Base-by-base conservation (phyloP, 30 jellyfish, hydroid and myxozoan species). In the Cassiopea xamachana region DNA sequence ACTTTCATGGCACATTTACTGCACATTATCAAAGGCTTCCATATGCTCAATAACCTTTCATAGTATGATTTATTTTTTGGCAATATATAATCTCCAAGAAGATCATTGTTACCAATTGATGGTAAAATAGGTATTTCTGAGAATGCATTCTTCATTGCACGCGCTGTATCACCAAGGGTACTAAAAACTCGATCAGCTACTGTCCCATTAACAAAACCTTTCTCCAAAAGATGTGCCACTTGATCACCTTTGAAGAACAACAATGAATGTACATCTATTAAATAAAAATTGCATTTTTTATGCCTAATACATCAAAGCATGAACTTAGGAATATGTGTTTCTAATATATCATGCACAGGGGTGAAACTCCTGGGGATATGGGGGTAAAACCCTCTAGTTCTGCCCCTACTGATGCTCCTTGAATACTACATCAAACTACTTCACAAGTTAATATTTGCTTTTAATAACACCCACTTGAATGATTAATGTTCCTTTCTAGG, bases 91-190 rank as follows among this genome's bases (percentile, higher is more conserved):
- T 91, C 88, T 12, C 91, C 93, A 18, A 91, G 94, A 9, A 91
- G 88, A 70, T 91, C 97, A 49, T 83, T 91, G 81, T 91, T 91
- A 12, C 97, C 97, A 14, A 91, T 44, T 7, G 88, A 83, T 61
- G 97, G 91, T 44, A 83, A 16, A 44, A 83, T 7, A 1, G 97
- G 97, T 9, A 90, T 81, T 0, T 58, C 61, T 0, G 97, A 73
- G 51, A 90, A 83, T 17, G 44, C 59, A 7, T 46, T 58, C n/a
- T 48, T 46, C 8, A 90, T 46, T 0, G 85, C 83, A 46, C 44
- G 44, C 13, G 79, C 75, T 10, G 87, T 13, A n/a, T n/a, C 76
- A 14, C 64, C 55, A 77, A 90, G 83, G 16, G 81, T 51, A 17
- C 45, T 46, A 27, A 90, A 50, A 1, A 76, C 92, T 10, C 97